phyloP scores from a whole-genome alignment of 2,113 vertebrate species.

The Equus quagga region DNA sequence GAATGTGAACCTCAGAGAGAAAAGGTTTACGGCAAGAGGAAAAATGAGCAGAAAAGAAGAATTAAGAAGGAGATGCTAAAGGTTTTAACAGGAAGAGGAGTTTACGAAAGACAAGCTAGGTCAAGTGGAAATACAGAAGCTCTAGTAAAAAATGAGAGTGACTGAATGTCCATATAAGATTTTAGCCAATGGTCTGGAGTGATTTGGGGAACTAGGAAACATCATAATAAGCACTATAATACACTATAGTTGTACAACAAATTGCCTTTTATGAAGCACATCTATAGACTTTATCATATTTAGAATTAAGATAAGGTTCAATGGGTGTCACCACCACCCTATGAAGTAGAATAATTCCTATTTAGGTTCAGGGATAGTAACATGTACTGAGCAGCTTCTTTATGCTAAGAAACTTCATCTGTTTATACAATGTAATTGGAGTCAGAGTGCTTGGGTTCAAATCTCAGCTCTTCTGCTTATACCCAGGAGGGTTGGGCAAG shows the following conservation, averaged over 20 bases:
- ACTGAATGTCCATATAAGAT: neutral
- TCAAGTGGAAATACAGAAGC: neutral
- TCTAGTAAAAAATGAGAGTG: neutral
- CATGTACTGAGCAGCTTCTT: neutral
- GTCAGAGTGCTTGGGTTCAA: neutral
- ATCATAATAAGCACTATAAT: neutral
- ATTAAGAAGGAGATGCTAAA: neutral
- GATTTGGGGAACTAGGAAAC: neutral
- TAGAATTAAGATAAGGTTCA: no score
- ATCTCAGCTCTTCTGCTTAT: neutral
- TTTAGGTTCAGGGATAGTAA: conserved; percentile 11
- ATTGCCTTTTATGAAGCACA: neutral
- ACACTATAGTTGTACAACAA: neutral
- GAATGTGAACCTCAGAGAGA: neutral
- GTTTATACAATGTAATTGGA: neutral
- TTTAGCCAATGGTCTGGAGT: neutral
- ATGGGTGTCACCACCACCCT: neutral
- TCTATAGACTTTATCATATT: neutral
- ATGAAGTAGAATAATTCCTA: neutral
- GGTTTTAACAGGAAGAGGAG: neutral
- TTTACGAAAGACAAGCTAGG: neutral
- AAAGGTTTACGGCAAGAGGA: conserved; percentile 28
- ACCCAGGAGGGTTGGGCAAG: neutral
- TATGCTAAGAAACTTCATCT: neutral
- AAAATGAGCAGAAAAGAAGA: conserved; percentile 28